A percentile compares a stretch with the other conserved stretches of the same genome.
Conservation (phyloP, 2,113 vertebrate species). For the Reinhardtius hippoglossoides region DNA sequence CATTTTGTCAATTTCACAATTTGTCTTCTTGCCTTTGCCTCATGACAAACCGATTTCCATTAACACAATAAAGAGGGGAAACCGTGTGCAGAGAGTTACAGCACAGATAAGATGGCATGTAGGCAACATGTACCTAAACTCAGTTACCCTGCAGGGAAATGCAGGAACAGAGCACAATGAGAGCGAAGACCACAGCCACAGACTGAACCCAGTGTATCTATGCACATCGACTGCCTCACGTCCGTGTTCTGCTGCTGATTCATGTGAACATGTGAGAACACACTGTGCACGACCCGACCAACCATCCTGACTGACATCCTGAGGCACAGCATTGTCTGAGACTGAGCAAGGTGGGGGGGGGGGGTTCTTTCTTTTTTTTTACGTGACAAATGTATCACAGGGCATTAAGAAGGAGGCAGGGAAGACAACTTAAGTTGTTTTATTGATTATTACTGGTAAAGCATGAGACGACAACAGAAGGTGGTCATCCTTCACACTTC, state of each 20-base stretch:
- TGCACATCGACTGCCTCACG: constrained; percentile 63
- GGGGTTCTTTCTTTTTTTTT: not conserved
- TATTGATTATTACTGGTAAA: not conserved
- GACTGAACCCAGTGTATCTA: constrained; percentile 56
- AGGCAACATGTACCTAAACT: constrained; percentile 44
- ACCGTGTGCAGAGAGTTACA: constrained; percentile 15
- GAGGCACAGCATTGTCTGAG: constrained; percentile 20
- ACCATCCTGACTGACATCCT: constrained; percentile 5
- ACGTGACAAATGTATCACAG: not conserved
- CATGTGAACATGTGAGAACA: constrained; percentile 58
- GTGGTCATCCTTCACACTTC: not conserved
- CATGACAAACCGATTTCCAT: not conserved
- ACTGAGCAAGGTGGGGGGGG: not conserved
- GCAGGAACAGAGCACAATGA: constrained; percentile 68
- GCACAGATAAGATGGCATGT: constrained; percentile 37
- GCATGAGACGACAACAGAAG: not conserved
- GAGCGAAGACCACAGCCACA: constrained; percentile 55
- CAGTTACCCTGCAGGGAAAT: constrained; percentile 65
- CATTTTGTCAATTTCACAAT: not conserved
- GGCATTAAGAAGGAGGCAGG: not conserved
- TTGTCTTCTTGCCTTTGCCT: not conserved
- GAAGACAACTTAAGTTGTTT: constrained; percentile 7
- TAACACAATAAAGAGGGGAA: not conserved
- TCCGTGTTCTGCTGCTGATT: constrained; percentile 65
- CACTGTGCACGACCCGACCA: constrained; percentile 22